These are phyloP conservation scores for Holotrichia oblita DNA, from an alignment of 1,140 invertebrate genomes.

Conservation along the genomic window DNA sequence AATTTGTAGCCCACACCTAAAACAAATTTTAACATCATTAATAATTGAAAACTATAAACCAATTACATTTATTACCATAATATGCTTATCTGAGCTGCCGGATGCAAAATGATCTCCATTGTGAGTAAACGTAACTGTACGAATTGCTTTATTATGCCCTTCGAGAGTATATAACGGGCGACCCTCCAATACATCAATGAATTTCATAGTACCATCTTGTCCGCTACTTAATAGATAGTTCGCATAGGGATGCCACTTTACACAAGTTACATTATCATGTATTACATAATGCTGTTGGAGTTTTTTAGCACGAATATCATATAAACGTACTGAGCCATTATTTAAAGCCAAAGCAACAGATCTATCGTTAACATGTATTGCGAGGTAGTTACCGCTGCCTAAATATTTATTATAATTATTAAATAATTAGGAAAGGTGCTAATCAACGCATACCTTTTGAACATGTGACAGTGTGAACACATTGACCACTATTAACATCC, in stretches of 20 bases:
- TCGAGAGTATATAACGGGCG: slow-evolving; percentile 87
- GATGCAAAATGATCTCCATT: slow-evolving; percentile 85
- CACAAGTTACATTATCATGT: slow-evolving; percentile 73
- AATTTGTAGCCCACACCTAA: slow-evolving; percentile 40
- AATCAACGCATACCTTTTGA: slow-evolving; percentile 64
- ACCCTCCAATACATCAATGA: slow-evolving; percentile 88
- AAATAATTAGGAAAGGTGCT: not conserved
- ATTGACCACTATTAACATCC: slow-evolving; percentile 74
- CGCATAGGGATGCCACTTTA: slow-evolving; percentile 79
- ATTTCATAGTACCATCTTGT: slow-evolving; percentile 75
- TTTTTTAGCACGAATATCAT: slow-evolving; percentile 80
- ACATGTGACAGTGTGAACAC: slow-evolving; percentile 81
- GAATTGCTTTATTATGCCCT: slow-evolving; percentile 73
- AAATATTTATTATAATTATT: slow-evolving; percentile 41
- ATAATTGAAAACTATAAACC: not conserved
- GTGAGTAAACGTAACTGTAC: slow-evolving; percentile 78
- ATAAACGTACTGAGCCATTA: slow-evolving; percentile 82
- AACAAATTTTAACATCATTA: slow-evolving; percentile 15
- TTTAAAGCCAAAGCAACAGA: slow-evolving; percentile 80
- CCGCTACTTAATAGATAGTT: slow-evolving; percentile 77
- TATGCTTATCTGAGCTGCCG: slow-evolving; percentile 80
- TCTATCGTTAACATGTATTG: slow-evolving; percentile 83
- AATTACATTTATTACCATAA: slow-evolving; percentile 56
- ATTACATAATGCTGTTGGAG: slow-evolving; percentile 86
- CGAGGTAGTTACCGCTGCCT: slow-evolving; percentile 68